Base-by-base conservation (phyloP, 2,888 invertebrate species). In the Lepidocyrtoides sp. region DNA sequence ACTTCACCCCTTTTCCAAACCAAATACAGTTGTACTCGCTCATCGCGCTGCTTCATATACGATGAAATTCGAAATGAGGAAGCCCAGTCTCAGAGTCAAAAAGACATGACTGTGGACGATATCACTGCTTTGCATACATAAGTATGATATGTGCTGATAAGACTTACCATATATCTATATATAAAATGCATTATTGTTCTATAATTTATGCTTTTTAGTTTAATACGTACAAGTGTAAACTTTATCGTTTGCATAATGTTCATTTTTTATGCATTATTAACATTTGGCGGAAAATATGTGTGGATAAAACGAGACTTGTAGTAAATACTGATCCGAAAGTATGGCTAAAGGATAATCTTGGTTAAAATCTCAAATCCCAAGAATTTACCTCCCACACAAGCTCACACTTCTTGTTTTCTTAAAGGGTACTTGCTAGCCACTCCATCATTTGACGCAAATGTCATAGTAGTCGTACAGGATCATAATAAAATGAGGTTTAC, bases 181-280 rank as follows among this genome's bases (percentile, higher is more conserved):
- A 36, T 7, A 36, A 36, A 36, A 23, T 60, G 60, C 20, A 60
- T 60, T 60, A 60, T 60, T 60, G 5, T 26, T 29, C 69, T 36
- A 36, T 7, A 36, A 36, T n/a, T n/a, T n/a, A 36, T 4, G 36
- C 7, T 36, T 36, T 7, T 36, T 7, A 36, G 7, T 36, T 7
- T 36, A 36, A 36, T 36, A 36, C 32, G 3, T 69, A 69, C 36
- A 5, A n/a, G 17, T 23, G 60, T 23, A 17, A 60, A 36, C 36
- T 2, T 7, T 36, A 36, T 36, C 36, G 36, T 36, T 69, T 41
- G 10, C 23, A 23, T 48, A 14, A 10, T 75, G 12, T 23, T 44
- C 48, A 75, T 48, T 26, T 75, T 75, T 75, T 48, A 20, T 75
- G 75, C 75, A 51, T 75, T 17, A 75, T 75, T 75, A 75, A 75